Evolutionary conservation across 2,888 invertebrate species (phyloP), one percentile per base, ranked within the genome.

Genomic region (Andricus quercusramuli): DNA sequence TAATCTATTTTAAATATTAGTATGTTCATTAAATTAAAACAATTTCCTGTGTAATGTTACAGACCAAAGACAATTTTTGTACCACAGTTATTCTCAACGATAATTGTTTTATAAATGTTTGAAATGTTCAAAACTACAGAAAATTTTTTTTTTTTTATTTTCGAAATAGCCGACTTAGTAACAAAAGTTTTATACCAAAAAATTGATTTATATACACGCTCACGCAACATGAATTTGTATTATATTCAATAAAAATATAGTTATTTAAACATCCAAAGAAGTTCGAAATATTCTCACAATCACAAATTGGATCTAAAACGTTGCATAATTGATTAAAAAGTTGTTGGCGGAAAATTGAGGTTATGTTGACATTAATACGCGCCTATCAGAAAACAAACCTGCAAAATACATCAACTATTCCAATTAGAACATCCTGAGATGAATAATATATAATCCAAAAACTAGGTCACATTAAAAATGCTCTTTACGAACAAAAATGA

Each of bases 181-280:
- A 47, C 47, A 17, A 5, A 47, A 4, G 4, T 47, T 41, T 8
- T 20, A 25, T 32, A 25, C 22, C 32, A 41, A 64, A 65, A 41
- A 17, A 47, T 17, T 74, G 6, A 62, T 78, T 77, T 62, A n/a
- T 25, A 70, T 51, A 78, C 25, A 80, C n/a, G 56, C n/a, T 56
- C 9, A 56, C 25, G 25, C n/a, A n/a, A 51, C 2, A 51, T 51
- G 20, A 20, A 20, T 20, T 51, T 20, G 8, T 51, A 20, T 51
- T 20, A 20, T 20, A 20, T 51, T 51, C 5, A 2, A 51, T 3
- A 20, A 51, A 51, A 20, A 0, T 20, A 8, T 20, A 51, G 20
- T 5, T 20, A 20, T 17, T 20, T n/a, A 56, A 20, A 51, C 20
- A 51, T 3, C 51, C 3, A 56, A 9, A n/a, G 51, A 56, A 9